These are phyloP conservation scores for Zeus faber DNA, from an alignment of 2,113 vertebrate species.

Conservation along the genomic window DNA sequence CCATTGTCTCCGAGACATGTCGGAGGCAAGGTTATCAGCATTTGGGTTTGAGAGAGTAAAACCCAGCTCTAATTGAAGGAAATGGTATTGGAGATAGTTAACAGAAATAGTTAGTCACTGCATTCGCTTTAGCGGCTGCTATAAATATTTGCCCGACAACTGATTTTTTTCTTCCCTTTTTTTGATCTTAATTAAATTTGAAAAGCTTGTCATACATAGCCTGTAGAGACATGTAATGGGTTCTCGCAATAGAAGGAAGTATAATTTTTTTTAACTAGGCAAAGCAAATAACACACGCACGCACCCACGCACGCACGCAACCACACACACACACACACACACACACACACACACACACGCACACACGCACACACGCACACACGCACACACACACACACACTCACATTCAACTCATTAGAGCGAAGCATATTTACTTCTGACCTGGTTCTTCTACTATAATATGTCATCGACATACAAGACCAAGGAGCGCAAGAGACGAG, in stretches of 20 bases:
- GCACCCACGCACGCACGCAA: neutral
- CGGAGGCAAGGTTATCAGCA: neutral
- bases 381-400: neutral
- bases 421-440: no score
- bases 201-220: slow-evolving; percentile 10
- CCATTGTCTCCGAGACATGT: slow-evolving; percentile 2
- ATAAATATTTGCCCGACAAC: slow-evolving; percentile 12
- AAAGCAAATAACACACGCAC: neutral
- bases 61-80: neutral
- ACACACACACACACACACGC: slow-evolving; percentile 1
- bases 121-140: slow-evolving; percentile 3
- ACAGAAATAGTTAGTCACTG: neutral
- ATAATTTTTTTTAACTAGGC: no score
- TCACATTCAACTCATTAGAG: no score
- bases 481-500: no score
- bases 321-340: neutral
- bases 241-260: no score
- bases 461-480: no score
- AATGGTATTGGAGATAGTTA: neutral
- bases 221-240: no score
- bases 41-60: slow-evolving; percentile 2
- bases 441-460: no score
- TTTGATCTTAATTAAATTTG: slow-evolving; percentile 29
- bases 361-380: neutral
- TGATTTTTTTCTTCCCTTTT: no score